Base-by-base conservation (phyloP, 2,888 invertebrate species). In the Drosophila borborema region DNA sequence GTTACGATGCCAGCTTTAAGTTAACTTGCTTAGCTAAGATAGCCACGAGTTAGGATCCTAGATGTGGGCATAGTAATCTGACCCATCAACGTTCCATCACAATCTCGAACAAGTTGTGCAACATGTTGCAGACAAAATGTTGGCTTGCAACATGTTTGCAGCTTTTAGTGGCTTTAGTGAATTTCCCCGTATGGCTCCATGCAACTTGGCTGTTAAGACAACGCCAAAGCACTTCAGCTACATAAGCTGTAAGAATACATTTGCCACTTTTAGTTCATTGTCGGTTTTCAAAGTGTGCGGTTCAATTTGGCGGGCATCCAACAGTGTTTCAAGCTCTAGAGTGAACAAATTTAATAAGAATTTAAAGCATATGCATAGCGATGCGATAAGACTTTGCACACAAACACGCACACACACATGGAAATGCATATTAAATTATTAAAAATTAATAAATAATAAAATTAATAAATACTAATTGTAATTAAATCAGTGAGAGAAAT, bases 221-320 rank as follows among this genome's bases (percentile, higher is more conserved):
- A 18, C 12, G 12, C 31, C 34, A 10, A 5, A 34, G 3, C 28
- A 9, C 7, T 31, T 34, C 10, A 56, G 31, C 55, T 74, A 51
- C 61, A 62, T 65, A 65, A 78, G 62, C 43, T 48, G 38, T 45
- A 23, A n/a, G 36, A 60, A 46, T 3, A 18, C 40, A 20, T 58
- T 51, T 46, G 59, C 31, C 53, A 49, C 43, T 43, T 74, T 87
- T 73, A 86, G 89, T 86, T 86, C 71, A 18, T 48, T 64, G 69
- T 56, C 69, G 72, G 67, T 72, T 64, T 74, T 78, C 71, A 59
- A 60, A 55, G 73, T 48, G 77, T 51, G 49, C 69, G 77, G 74
- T 71, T 72, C 38, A 53, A 51, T 9, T 31, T 4, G 43, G 49
- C 85, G 88, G 66, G 55, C 45, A 40, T 6, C 40, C 5, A 7